A percentile compares a stretch with the other conserved stretches of the same genome.
Conservation (phyloP, 1,140 invertebrate genomes). For the Zaprionus davidi region DNA sequence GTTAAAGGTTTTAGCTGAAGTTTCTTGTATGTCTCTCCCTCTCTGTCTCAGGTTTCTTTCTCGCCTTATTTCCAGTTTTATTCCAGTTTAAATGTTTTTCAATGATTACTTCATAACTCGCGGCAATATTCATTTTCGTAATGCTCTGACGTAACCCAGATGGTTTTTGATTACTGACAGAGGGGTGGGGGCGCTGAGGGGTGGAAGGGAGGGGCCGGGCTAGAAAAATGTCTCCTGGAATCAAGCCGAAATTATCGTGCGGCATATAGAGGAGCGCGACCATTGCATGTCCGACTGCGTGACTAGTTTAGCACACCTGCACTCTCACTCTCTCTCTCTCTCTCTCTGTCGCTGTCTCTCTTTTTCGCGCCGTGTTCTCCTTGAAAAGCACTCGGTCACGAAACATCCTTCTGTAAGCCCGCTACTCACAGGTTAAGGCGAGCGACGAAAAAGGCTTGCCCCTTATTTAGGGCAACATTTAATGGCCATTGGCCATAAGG, state of each 20-base stretch:
- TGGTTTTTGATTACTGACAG: slow-evolving; percentile 1
- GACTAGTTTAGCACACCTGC: slow-evolving; percentile 72
- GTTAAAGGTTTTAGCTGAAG: slow-evolving; percentile 12
- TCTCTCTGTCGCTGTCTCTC: slow-evolving; percentile 19
- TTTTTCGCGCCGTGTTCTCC: slow-evolving; percentile 51
- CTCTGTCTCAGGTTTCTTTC: background rate
- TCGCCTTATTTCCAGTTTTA: background rate
- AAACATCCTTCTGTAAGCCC: slow-evolving; percentile 59
- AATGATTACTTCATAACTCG: slow-evolving; percentile 39
- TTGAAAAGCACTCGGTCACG: slow-evolving; percentile 80
- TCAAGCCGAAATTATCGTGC: slow-evolving; percentile 62
- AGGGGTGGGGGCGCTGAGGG: background rate
- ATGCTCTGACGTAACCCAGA: slow-evolving; percentile 56
- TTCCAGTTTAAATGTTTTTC: slow-evolving; percentile 16
- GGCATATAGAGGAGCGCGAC: slow-evolving; percentile 48
- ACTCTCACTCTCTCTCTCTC: slow-evolving; percentile 17
- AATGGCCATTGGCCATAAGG: slow-evolving; percentile 78
- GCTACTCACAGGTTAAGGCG: slow-evolving; percentile 50
- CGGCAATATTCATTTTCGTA: slow-evolving; percentile 56
- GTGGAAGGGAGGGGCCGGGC: slow-evolving; percentile 7
- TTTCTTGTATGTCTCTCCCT: background rate
- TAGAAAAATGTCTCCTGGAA: slow-evolving; percentile 53
- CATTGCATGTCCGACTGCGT: slow-evolving; percentile 76
- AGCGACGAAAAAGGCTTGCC: slow-evolving; percentile 71
- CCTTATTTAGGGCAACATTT: slow-evolving; percentile 81